These are phyloP conservation scores for Barypeithes pellucidus DNA, from an alignment of 2,888 invertebrate genomes.

Conservation along the genomic window DNA sequence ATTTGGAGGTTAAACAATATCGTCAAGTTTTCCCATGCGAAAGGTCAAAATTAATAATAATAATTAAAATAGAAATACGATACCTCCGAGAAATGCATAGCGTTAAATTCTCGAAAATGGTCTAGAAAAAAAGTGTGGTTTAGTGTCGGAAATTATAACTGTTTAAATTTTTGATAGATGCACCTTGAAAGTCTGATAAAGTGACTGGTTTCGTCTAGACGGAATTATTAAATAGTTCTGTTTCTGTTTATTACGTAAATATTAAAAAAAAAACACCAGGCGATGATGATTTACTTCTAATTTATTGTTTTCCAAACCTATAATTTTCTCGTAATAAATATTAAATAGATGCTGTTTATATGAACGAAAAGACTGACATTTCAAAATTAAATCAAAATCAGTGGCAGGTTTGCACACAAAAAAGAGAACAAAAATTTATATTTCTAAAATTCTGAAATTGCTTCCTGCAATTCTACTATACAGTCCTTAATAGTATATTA, in stretches of 20 bases:
- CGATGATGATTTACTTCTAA: conserved; percentile 16
- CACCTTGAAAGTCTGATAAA: conserved; percentile 43
- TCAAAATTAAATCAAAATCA: no score
- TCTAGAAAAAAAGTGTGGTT: conserved; percentile 21
- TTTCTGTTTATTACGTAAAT: conserved; percentile 26
- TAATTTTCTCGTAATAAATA: conserved; percentile 27
- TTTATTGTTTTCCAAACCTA: conserved; percentile 33
- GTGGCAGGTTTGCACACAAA: neutral
- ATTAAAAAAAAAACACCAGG: conserved; percentile 1
- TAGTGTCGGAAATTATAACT: conserved; percentile 39
- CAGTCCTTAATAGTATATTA: no score
- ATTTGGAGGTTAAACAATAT: conserved; percentile 37
- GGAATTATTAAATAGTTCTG: conserved; percentile 31
- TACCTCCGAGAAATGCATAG: conserved; percentile 43
- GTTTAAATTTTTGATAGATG: conserved; percentile 34
- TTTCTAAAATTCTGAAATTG: no score
- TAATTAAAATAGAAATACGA: conserved; percentile 48
- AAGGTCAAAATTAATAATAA: conserved; percentile 51
- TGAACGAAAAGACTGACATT: neutral
- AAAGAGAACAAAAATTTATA: no score
- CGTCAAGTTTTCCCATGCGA: conserved; percentile 31
- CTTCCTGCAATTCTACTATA: no score
- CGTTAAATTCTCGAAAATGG: conserved; percentile 30
- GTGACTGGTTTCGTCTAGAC: conserved; percentile 38
- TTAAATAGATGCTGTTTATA: neutral